Conservation (phyloP, 2,113 vertebrate genomes). For the Apus apus region DNA sequence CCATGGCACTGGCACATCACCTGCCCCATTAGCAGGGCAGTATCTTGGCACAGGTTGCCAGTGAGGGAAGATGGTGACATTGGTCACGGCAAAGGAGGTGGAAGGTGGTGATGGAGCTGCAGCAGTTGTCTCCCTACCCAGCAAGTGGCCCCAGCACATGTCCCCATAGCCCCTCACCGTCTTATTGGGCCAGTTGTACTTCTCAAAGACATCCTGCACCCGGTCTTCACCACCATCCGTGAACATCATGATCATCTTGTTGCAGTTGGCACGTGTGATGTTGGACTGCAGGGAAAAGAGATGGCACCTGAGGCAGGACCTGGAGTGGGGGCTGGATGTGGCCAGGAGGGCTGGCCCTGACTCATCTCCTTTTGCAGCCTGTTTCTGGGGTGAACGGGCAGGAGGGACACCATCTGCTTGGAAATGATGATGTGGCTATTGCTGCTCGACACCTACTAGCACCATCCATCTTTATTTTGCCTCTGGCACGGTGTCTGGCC, state of each 20-base stretch:
- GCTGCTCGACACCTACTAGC: not conserved
- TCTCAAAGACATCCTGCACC: slow-evolving; percentile 96
- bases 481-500: not conserved
- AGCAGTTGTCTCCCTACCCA: not conserved
- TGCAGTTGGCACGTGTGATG: slow-evolving; percentile 95
- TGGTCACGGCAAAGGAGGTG: not conserved
- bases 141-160: fast-evolving
- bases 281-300: slow-evolving; percentile 80
- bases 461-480: slow-evolving; percentile 34
- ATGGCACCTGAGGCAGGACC: not conserved
- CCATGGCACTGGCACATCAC: not conserved
- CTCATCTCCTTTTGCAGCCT: not conserved
- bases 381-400: not conserved
- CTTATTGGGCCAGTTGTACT: slow-evolving; percentile 99
- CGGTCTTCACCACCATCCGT: slow-evolving; percentile 97
- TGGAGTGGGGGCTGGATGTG: not conserved
- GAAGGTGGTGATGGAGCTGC: not conserved
- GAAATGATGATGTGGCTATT: not conserved
- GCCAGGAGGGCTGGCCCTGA: not conserved
- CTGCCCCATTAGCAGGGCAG: not conserved
- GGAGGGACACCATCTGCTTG: not conserved
- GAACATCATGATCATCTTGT: slow-evolving; percentile 99
- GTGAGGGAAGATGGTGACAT: not conserved
- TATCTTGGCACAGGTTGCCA: fast-evolving
- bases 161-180: slow-evolving; percentile 78